A percentile compares a stretch with the other conserved stretches of the same genome.
Conservation (phyloP, 2,888 invertebrate genomes). For the Ernsta delagoae region DNA sequence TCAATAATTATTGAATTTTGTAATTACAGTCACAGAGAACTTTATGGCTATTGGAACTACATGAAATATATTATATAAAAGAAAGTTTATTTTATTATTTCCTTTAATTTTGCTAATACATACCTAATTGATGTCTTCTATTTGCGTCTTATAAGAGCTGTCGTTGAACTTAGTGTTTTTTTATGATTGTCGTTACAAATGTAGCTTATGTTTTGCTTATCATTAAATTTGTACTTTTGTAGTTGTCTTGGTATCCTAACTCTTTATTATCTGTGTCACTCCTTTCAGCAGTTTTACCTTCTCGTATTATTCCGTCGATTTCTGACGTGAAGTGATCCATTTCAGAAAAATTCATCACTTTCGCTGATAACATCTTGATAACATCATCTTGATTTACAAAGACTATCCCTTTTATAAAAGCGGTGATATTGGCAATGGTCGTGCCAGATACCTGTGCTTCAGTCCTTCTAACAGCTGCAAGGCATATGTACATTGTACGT, state of each 20-base stretch:
- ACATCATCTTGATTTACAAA: background rate
- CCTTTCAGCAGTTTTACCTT: background rate
- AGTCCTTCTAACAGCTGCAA: constrained; percentile 37
- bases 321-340: background rate
- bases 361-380: background rate
- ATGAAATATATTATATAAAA: too few relatives aligned
- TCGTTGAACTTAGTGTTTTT: too few relatives aligned
- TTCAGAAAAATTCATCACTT: background rate
- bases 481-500: too few relatives aligned
- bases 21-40: too few relatives aligned
- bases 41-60: too few relatives aligned
- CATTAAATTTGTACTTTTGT: too few relatives aligned
- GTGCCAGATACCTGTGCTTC: background rate
- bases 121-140: too few relatives aligned
- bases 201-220: background rate
- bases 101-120: too few relatives aligned
- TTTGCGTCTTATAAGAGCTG: too few relatives aligned
- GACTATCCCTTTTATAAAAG: background rate
- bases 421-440: background rate
- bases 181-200: background rate
- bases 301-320: background rate
- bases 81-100: too few relatives aligned
- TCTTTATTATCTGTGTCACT: too few relatives aligned
- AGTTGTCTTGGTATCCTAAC: background rate
- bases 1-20: too few relatives aligned